Conservation (phyloP, 30 jellyfish, hydroid and myxozoan genomes). For the Pelagia noctiluca region DNA sequence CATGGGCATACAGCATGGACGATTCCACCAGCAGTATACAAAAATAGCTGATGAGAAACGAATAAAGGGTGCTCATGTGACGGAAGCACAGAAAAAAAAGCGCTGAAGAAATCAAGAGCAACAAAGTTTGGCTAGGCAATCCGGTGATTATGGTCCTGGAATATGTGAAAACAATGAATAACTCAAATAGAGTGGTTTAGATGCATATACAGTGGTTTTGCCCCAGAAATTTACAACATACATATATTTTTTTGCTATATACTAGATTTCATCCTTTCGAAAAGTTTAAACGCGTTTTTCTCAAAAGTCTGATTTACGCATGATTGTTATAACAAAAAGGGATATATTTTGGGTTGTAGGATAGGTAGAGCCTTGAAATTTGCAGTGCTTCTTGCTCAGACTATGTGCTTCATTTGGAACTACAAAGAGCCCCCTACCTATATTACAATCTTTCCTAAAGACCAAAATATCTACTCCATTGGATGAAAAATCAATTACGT, state of each 20-base stretch:
- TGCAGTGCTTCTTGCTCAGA: too few species aligned
- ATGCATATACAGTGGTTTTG: neutral
- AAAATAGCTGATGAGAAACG: neutral
- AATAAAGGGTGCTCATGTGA: neutral
- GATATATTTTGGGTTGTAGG: too few species aligned
- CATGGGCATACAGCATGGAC: too few species aligned
- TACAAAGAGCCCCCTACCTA: too few species aligned
- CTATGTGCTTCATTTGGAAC: too few species aligned
- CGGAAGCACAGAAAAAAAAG: slow-evolving; percentile 6
- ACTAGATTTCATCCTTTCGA: neutral
- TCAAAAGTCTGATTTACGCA: neutral
- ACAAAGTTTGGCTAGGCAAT: neutral
- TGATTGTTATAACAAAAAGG: neutral
- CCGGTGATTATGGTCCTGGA: slow-evolving; percentile 3
- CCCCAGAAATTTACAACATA: neutral
- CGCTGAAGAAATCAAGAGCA: neutral
- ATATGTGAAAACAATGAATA: slow-evolving; percentile 2
- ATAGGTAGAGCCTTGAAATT: too few species aligned
- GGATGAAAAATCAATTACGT: too few species aligned
- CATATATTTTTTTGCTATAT: too few species aligned
- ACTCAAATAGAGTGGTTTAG: neutral
- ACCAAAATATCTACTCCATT: too few species aligned
- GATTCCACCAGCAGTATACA: neutral
- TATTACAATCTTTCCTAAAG: too few species aligned
- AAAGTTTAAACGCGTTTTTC: neutral